Evolutionary conservation across 2,113 vertebrate species (phyloP), one percentile per base, ranked within the genome.

Genomic region (Lucifuga dentata): DNA sequence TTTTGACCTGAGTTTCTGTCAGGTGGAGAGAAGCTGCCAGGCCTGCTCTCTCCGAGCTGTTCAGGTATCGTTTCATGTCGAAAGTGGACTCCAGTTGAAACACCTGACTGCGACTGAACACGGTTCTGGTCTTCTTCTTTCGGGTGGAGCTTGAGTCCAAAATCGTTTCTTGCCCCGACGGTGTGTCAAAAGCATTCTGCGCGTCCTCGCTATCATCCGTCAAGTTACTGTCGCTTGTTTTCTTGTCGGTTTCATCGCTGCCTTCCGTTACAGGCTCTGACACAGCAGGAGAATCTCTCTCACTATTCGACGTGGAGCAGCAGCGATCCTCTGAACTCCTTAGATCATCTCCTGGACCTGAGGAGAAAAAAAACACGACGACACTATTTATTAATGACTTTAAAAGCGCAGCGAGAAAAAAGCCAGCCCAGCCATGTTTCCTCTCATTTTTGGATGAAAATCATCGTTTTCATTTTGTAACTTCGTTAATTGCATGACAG

Each of bases 1-100:
- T 96, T 76, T 97, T 97, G 20, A 97, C 95, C 90, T 96, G 95
- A 0, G 95, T 96, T 92, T 96, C 95, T 3, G 95, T 95, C 79
- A 96, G 91, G 61, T 94, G 95, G 11, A 96, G 91, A 0, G 95
- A 93, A 15, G 93, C 92, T 0, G 95, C 95, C 53, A 96, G 86
- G 0, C 93, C 94, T 0, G 95, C 95, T 32, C 95, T 88, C 75
- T 96, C 95, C 0, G 95, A 92, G 85, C 95, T 96, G 91, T 94
- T 96, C 77, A 96, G 90, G 83, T 96, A 96, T 32, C 95, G 92
- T 50, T 96, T 96, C 81, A 94, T 60, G 82, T 96, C 95, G 71
- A 95, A 97, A 5, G 95, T 95, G 48, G 95, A 95, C 80, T 97
- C 95, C 32, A 96, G 85, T 80, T 96, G 95, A 55, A 96, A 96